Conservation (phyloP, 2,888 invertebrate genomes). For the Spodoptera exigua region DNA sequence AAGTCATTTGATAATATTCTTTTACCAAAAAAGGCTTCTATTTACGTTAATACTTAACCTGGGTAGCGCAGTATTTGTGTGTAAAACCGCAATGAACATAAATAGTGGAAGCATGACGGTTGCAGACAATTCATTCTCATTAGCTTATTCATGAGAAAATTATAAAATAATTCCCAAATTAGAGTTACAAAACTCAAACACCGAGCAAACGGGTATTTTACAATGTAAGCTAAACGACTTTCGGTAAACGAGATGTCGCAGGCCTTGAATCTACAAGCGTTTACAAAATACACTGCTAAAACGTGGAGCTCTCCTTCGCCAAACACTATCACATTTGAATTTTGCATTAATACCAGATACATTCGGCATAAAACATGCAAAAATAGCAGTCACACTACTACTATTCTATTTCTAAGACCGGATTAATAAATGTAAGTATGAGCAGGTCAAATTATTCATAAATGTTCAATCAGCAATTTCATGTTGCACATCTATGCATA, state of each 20-base stretch:
- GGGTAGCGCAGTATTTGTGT: conserved; percentile 9
- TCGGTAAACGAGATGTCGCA: conserved; percentile 81
- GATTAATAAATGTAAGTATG: conserved; percentile 3
- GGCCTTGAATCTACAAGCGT: conserved; percentile 79
- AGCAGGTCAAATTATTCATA: conserved; percentile 4
- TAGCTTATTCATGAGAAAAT: conserved; percentile 62
- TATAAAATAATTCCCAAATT: conserved; percentile 66
- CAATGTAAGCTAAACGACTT: conserved; percentile 82
- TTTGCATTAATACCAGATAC: conserved; percentile 58
- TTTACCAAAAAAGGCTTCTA: no score
- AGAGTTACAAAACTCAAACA: conserved; percentile 67
- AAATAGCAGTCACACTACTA: conserved; percentile 16
- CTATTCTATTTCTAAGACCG: conserved; percentile 9
- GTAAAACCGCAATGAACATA: conserved; percentile 44
- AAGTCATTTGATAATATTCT: no score
- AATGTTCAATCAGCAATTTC: conserved; percentile 16
- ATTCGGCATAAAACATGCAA: conserved; percentile 29
- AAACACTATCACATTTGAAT: conserved; percentile 72
- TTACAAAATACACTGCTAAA: conserved; percentile 72
- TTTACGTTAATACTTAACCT: neutral
- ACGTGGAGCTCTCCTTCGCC: conserved; percentile 63
- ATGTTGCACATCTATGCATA: conserved; percentile 32
- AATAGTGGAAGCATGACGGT: conserved; percentile 47
- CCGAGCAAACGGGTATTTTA: conserved; percentile 71
- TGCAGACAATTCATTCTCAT: conserved; percentile 58